These are phyloP conservation scores for Ctenicera cuprea DNA, from an alignment of 2,888 invertebrate genomes.

Conservation along the genomic window DNA sequence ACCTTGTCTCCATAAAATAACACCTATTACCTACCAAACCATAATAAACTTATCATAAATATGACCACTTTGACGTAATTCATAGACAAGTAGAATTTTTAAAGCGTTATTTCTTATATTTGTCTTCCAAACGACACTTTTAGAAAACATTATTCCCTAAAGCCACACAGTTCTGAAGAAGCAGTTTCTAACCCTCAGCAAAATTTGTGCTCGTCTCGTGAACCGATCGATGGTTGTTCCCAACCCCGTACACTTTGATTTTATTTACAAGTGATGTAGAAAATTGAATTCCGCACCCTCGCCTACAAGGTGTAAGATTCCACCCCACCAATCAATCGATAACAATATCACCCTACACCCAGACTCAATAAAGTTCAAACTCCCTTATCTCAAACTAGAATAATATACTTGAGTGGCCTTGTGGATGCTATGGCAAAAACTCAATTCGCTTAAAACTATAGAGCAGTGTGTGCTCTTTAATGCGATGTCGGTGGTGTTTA, in stretches of 20 bases:
- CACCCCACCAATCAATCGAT: slow-evolving; percentile 67
- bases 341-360: slow-evolving; percentile 58
- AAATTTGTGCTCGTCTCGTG: slow-evolving; percentile 50
- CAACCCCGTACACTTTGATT: slow-evolving; percentile 69
- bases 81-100: not conserved
- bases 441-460: slow-evolving; percentile 66
- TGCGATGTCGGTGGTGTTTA: slow-evolving; percentile 54
- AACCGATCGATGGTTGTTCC: slow-evolving; percentile 64
- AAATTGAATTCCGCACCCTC: slow-evolving; percentile 73
- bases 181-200: slow-evolving; percentile 23
- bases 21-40: not conserved
- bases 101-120: too few relatives aligned
- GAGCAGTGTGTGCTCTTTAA: slow-evolving; percentile 58
- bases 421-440: slow-evolving; percentile 64
- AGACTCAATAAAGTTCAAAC: slow-evolving; percentile 53
- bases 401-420: slow-evolving; percentile 52
- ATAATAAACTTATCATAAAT: not conserved
- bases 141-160: not conserved
- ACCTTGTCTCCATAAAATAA: not conserved
- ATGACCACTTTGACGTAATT: not conserved
- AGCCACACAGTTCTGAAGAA: not conserved
- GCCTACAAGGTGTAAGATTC: slow-evolving; percentile 68
- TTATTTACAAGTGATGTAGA: slow-evolving; percentile 74
- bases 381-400: slow-evolving; percentile 50
- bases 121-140: too few relatives aligned